Conservation (phyloP, 2,113 vertebrate genomes). For the Hyperopisus bebe region DNA sequence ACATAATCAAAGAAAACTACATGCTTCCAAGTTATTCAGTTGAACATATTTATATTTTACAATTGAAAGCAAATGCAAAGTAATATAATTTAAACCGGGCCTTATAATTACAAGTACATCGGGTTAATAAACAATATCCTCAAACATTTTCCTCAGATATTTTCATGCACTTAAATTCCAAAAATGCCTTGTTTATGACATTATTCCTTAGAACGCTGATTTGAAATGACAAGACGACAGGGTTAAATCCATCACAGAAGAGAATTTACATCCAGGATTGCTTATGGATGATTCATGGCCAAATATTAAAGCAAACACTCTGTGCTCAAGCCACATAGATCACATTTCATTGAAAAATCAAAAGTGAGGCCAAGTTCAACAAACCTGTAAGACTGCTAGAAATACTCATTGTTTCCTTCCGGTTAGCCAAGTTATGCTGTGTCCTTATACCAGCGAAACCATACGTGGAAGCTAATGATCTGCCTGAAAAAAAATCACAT, state of each 20-base stretch:
- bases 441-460: conserved; percentile 33
- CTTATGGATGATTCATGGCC: conserved; percentile 59
- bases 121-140: neutral
- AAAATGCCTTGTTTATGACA: neutral
- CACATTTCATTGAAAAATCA: conserved; percentile 39
- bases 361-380: conserved; percentile 49
- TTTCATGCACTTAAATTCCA: neutral
- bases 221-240: conserved; percentile 44
- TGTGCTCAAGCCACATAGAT: conserved; percentile 56
- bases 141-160: neutral
- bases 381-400: conserved; percentile 33
- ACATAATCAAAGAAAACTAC: neutral
- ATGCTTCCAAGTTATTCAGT: neutral
- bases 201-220: neutral
- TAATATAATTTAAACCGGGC: neutral
- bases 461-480: conserved; percentile 18
- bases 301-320: conserved; percentile 61
- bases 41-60: neutral
- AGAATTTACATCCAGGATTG: conserved; percentile 62
- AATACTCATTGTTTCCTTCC: conserved; percentile 20
- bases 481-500: conserved; percentile 27
- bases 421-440: conserved; percentile 33
- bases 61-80: neutral
- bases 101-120: neutral
- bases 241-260: conserved; percentile 48